phyloP scores from a whole-genome alignment of 2,113 vertebrate genomes.

The Neodontobutis hainanensis region DNA sequence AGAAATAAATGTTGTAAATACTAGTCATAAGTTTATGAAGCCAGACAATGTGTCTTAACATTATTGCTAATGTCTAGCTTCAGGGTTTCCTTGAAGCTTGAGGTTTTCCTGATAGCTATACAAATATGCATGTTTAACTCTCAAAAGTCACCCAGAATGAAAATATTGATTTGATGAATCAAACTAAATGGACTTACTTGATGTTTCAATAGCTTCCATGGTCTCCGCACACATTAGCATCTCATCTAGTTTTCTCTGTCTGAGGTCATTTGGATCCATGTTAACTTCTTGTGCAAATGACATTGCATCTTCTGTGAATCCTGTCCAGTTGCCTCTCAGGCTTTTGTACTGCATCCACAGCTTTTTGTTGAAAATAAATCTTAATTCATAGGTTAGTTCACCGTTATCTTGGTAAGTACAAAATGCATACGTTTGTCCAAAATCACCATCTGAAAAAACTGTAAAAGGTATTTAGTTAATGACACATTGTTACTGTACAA shows the following conservation, averaged over 20 bases:
- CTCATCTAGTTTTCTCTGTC: rapidly evolving
- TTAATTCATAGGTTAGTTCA: background rate
- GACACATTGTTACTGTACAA: background rate
- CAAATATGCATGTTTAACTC: too few relatives aligned
- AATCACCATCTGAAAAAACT: constrained; percentile 27
- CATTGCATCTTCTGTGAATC: background rate
- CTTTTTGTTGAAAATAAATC: background rate
- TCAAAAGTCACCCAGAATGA: too few relatives aligned
- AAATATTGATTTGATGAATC: too few relatives aligned
- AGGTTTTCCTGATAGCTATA: too few relatives aligned
- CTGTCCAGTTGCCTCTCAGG: constrained; percentile 31
- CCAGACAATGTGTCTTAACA: too few relatives aligned
- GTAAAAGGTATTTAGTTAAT: background rate
- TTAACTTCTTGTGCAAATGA: rapidly evolving
- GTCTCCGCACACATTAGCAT: background rate
- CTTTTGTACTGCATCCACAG: constrained; percentile 34
- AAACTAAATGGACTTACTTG: background rate
- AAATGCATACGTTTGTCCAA: background rate
- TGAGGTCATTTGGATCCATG: rapidly evolving
- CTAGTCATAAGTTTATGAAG: background rate
- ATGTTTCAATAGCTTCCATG: rapidly evolving
- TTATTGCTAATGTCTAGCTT: too few relatives aligned
- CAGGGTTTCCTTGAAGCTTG: too few relatives aligned
- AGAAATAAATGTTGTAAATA: background rate
- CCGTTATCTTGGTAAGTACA: background rate